These are phyloP conservation scores for Enteromius argenteus DNA, from an alignment of 2,797 vertebrate species.

Conservation along the genomic window DNA sequence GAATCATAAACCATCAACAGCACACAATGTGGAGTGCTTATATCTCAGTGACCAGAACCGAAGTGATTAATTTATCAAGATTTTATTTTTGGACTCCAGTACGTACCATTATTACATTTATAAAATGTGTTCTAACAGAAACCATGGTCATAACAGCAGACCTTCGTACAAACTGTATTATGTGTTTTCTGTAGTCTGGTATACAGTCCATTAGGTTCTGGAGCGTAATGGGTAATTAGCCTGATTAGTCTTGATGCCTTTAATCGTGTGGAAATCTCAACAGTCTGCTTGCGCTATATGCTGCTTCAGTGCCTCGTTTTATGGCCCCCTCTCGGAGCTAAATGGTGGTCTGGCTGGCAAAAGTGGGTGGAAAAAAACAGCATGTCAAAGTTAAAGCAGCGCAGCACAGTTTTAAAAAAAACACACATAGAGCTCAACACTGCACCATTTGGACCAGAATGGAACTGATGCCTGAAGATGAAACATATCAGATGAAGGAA, in stretches of 20 bases:
- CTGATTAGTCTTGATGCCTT: slow-evolving; percentile 50
- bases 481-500: slow-evolving; percentile 6
- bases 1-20: background rate
- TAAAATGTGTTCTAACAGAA: slow-evolving; percentile 79
- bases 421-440: background rate
- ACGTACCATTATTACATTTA: slow-evolving; percentile 77
- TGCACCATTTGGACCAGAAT: background rate
- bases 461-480: background rate
- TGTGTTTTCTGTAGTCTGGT: slow-evolving; percentile 64
- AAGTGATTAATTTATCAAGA: slow-evolving; percentile 73
- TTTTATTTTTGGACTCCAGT: slow-evolving; percentile 75
- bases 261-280: slow-evolving; percentile 61
- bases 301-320: slow-evolving; percentile 50
- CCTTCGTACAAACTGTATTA: slow-evolving; percentile 74
- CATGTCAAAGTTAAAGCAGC: slow-evolving; percentile 19
- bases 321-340: slow-evolving; percentile 47
- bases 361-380: slow-evolving; percentile 17
- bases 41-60: slow-evolving; percentile 63
- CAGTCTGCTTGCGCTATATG: slow-evolving; percentile 63
- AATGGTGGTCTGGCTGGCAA: slow-evolving; percentile 27
- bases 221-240: slow-evolving; percentile 60
- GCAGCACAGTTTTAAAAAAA: slow-evolving; percentile 14
- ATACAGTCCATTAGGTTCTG: slow-evolving; percentile 63
- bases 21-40: background rate
- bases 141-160: slow-evolving; percentile 76